Conservation (phyloP, 2,888 invertebrate genomes). For the Sminthurinus aureus region DNA sequence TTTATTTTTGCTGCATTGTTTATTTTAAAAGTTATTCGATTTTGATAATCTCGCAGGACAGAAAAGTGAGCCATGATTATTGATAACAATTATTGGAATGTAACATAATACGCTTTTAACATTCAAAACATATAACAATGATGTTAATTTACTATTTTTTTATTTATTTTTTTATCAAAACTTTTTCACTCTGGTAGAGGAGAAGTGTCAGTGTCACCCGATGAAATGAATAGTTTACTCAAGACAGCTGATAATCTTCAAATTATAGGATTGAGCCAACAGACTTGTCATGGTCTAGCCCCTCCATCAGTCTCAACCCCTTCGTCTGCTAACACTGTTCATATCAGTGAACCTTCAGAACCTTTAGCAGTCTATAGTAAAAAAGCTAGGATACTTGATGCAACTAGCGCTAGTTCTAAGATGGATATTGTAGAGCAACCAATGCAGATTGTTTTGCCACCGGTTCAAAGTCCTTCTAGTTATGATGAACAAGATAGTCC, state of each 20-base stretch:
- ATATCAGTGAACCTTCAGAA: conserved; percentile 46
- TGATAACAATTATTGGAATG: too few species aligned
- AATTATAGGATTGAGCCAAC: conserved; percentile 88
- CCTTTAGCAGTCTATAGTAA: conserved; percentile 54
- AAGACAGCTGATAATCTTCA: conserved; percentile 88
- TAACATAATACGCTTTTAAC: too few species aligned
- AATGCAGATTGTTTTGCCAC: background rate
- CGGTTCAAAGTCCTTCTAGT: conserved; percentile 31
- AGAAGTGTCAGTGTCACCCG: conserved; percentile 56
- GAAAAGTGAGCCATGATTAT: too few species aligned
- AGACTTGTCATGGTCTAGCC: conserved; percentile 32
- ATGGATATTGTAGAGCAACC: conserved; percentile 29
- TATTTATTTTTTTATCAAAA: too few species aligned
- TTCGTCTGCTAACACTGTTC: conserved; percentile 33
- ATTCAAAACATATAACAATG: too few species aligned
- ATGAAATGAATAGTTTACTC: conserved; percentile 56
- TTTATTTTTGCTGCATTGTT: too few species aligned
- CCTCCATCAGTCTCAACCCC: conserved; percentile 18
- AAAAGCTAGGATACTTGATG: conserved; percentile 54
- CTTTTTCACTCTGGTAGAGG: conserved; percentile 49
- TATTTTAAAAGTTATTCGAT: too few species aligned
- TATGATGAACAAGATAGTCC: conserved; percentile 48
- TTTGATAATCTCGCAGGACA: too few species aligned
- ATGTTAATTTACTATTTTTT: too few species aligned
- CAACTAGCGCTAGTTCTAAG: conserved; percentile 32